Conservation (phyloP, 2,797 vertebrate species). For the Siniperca undulata region DNA sequence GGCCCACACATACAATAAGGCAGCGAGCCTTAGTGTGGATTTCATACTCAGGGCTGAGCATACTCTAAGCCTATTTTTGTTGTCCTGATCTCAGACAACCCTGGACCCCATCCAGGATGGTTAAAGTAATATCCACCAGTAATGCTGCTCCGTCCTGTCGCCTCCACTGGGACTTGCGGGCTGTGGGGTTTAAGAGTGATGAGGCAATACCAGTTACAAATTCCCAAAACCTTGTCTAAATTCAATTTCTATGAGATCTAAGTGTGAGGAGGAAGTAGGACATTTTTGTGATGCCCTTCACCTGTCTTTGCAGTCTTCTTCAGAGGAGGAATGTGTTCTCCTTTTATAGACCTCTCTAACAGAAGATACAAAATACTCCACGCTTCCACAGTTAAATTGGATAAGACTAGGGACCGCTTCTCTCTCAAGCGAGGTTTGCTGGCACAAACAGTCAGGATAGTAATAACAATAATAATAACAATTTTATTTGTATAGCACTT, state of each 20-base stretch:
- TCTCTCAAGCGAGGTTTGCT: constrained; percentile 27
- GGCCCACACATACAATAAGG: constrained; percentile 77
- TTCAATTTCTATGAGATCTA: constrained; percentile 2
- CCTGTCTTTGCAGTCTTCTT: constrained; percentile 38
- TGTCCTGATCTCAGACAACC: constrained; percentile 78
- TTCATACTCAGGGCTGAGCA: constrained; percentile 81
- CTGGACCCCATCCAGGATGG: constrained; percentile 79
- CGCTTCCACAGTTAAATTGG: constrained; percentile 58
- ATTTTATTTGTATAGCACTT: no score
- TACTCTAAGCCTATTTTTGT: constrained; percentile 85
- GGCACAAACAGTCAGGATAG: constrained; percentile 13
- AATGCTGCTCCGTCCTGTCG: constrained; percentile 64
- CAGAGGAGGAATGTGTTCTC: constrained; percentile 40
- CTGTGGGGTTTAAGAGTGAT: constrained; percentile 29
- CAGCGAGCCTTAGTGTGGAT: constrained; percentile 74
- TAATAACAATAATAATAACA: no score
- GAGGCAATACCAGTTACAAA: constrained; percentile 4
- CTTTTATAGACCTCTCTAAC: constrained; percentile 50
- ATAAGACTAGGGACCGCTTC: constrained; percentile 40
- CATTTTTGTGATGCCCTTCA: constrained; percentile 33
- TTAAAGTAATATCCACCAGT: constrained; percentile 73
- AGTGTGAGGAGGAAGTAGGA: constrained; percentile 10
- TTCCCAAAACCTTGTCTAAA: constrained; percentile 20
- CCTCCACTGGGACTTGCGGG: constrained; percentile 51
- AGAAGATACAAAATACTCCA: constrained; percentile 39